These are phyloP conservation scores for Tympanuchus pallidicinctus DNA, from an alignment of 2,113 vertebrate genomes.

Conservation along the genomic window DNA sequence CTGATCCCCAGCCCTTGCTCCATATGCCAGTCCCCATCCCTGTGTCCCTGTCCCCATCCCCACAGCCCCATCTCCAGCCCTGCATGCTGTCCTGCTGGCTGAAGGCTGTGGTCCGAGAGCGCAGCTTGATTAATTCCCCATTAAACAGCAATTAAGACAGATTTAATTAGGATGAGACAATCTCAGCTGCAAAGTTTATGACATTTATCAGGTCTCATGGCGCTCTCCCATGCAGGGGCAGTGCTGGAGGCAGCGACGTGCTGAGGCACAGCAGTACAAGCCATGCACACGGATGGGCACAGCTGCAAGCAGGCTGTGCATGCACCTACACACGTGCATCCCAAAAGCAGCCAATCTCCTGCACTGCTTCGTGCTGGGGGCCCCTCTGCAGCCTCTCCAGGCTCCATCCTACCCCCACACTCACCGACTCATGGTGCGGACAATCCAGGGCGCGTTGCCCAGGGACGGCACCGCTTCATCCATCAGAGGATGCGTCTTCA, in stretches of 20 bases:
- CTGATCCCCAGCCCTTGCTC: too few species aligned
- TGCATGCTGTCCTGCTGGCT: rapidly evolving
- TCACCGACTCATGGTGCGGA: constrained; percentile 92
- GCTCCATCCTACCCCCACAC: neutral
- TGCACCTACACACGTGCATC: neutral
- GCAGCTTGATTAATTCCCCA: constrained; percentile 65
- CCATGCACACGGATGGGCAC: neutral
- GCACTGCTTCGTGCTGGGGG: neutral
- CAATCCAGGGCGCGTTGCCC: constrained; percentile 92
- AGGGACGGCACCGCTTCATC: constrained; percentile 91
- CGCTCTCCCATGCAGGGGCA: neutral
- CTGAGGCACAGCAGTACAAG: neutral
- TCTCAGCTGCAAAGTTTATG: constrained; percentile 13
- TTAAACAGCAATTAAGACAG: constrained; percentile 73
- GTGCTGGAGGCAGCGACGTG: neutral
- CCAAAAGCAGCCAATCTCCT: neutral
- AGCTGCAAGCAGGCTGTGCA: too few species aligned
- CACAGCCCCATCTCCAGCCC: rapidly evolving
- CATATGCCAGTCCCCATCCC: neutral
- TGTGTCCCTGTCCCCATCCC: neutral
- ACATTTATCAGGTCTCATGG: constrained; percentile 28
- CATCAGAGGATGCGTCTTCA: constrained; percentile 96
- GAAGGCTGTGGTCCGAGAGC: neutral
- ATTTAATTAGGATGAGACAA: constrained; percentile 68
- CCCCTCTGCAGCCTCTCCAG: rapidly evolving